These are phyloP conservation scores for Scytalopus superciliaris DNA, from an alignment of 2,113 vertebrate species.

Conservation along the genomic window DNA sequence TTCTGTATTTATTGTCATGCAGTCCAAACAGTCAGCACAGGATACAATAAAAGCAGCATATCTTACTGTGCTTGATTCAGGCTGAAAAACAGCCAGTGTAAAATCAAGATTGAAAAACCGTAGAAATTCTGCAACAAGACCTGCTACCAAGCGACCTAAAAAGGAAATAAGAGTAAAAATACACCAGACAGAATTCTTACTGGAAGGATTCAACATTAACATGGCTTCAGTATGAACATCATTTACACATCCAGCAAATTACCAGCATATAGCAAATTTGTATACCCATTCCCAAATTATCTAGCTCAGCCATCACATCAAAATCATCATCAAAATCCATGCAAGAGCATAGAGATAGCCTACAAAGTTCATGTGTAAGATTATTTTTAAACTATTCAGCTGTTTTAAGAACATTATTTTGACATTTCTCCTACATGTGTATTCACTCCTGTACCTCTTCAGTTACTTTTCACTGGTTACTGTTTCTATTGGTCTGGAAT, in stretches of 20 bases:
- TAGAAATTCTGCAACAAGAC: constrained; percentile 92
- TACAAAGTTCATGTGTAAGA: background rate
- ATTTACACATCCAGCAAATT: background rate
- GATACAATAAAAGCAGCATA: background rate
- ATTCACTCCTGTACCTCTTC: background rate
- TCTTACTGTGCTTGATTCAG: constrained; percentile 90
- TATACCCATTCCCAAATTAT: background rate
- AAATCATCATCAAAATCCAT: too few relatives aligned
- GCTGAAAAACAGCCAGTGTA: constrained; percentile 92
- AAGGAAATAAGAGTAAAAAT: background rate
- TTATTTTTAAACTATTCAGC: background rate
- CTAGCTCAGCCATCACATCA: background rate
- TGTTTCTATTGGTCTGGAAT: background rate
- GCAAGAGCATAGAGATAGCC: background rate
- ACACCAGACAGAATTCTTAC: background rate
- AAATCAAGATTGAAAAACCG: constrained; percentile 94
- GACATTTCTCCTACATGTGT: background rate
- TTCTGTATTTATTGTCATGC: background rate
- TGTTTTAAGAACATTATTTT: background rate
- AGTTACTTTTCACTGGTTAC: background rate
- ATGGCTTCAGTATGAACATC: background rate
- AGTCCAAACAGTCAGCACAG: background rate
- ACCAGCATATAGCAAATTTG: background rate
- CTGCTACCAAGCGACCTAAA: constrained; percentile 85
- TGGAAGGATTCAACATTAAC: background rate